Base-by-base conservation (phyloP, 30 jellyfish, hydroid and myxozoan species). In the Hydractinia echinata region DNA sequence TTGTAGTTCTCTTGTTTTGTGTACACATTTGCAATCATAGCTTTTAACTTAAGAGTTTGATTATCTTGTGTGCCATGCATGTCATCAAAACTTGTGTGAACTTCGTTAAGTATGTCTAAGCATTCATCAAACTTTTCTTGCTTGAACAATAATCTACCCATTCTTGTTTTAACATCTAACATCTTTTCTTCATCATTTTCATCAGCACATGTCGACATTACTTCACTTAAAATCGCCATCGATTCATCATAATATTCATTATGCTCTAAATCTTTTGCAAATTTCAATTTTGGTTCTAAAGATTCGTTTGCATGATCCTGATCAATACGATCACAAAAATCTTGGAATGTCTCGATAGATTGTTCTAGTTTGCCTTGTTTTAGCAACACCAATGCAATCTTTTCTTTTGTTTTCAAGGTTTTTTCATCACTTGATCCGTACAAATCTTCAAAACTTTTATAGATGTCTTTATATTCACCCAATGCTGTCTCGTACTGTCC, bases 11-110 rank as follows among this genome's bases (percentile, higher is more conserved):
- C 74, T 13, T 64, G 74, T 51, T 4, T 64, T n/a, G 74, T 64
- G 18, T 64, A 64, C 16, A 64, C 74, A 51, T 64, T 64, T n/a
- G 74, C 74, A 64, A 64, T 64, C 74, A 64, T 64, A n/a, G 74
- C 39, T 51, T 64, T 64, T 51, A 64, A 51, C 39, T 64, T 64
- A 51, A 64, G 9, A 44, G 39, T n/a, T 51, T 64, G 19, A 44
- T 64, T 51, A 51, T 64, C 74, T 6, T 44, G 7, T 6, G 74
- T 44, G 39, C 39, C 39, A n/a, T n/a, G 74, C 18, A n/a, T 44
- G 51, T 64, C 74, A 64, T 64, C 74, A 13, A n/a, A 64, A 64
- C 19, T 64, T 7, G 10, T 64, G 39, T 64, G 74, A 64, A 64
- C 74, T 44, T 64, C 74, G 74, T 64, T 64, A 51, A 64, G 39